Percentiles rank a stretch among this genome's conserved stretches.
phyloP scores from a whole-genome alignment of 2,888 invertebrate species.

The Anarsia innoxiella region DNA sequence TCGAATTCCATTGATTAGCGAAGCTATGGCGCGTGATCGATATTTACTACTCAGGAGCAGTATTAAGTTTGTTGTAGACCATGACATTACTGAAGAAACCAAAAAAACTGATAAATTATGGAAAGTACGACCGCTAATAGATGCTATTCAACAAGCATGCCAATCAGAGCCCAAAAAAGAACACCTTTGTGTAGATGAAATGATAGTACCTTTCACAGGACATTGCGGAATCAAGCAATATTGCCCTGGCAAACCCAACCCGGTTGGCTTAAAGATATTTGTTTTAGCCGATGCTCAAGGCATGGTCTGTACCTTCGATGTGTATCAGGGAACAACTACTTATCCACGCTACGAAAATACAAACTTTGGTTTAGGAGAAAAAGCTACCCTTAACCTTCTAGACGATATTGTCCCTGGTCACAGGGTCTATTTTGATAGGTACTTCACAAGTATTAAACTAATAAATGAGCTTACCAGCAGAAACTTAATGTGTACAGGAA shows the following conservation, averaged over 20 bases:
- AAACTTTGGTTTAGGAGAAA: no score
- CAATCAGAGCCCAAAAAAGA: slow-evolving; percentile 6
- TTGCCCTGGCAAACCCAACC: no score
- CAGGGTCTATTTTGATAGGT: slow-evolving; percentile 14
- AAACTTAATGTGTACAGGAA: slow-evolving; percentile 11
- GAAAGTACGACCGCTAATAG: slow-evolving; percentile 15
- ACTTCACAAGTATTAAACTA: slow-evolving; percentile 13
- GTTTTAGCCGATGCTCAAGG: slow-evolving; percentile 16
- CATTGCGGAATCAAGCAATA: slow-evolving; percentile 16
- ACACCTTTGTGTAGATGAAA: slow-evolving; percentile 17
- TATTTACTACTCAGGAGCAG: not conserved
- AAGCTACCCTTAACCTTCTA: slow-evolving; percentile 10
- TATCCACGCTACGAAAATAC: slow-evolving; percentile 6
- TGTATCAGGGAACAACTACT: slow-evolving; percentile 16
- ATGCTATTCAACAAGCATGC: slow-evolving; percentile 14
- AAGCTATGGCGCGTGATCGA: not conserved
- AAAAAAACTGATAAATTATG: no score
- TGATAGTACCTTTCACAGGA: slow-evolving; percentile 19
- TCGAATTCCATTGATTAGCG: not conserved
- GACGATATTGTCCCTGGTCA: slow-evolving; percentile 12
- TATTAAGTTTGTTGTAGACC: not conserved
- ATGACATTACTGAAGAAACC: not conserved
- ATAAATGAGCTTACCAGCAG: not conserved
- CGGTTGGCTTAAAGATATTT: slow-evolving; percentile 18
- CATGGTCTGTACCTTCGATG: slow-evolving; percentile 12